Evolutionary conservation across 2,888 invertebrate genomes (phyloP).

Genomic region (Cataglyphis livida): DNA sequence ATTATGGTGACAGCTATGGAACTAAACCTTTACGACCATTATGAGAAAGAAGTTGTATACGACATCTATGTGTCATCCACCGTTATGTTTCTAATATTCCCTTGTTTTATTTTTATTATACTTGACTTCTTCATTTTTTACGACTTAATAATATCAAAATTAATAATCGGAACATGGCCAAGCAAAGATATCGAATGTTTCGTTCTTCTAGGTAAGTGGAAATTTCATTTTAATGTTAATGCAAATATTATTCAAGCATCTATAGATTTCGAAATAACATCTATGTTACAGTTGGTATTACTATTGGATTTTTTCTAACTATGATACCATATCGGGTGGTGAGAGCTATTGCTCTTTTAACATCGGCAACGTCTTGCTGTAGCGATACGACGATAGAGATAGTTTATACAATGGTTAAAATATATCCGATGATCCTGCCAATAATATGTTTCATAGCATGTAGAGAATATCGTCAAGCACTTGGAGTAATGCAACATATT

Average conservation of each 20-base stretch:
- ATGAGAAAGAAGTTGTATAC: conserved; percentile 56
- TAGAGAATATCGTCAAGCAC: conserved; percentile 58
- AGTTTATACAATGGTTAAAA: conserved; percentile 75
- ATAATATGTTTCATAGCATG: conserved; percentile 72
- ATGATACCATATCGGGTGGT: conserved; percentile 78
- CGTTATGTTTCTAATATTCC: conserved; percentile 73
- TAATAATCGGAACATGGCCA: conserved; percentile 58
- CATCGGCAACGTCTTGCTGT: conserved; percentile 66
- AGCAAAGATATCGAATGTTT: conserved; percentile 38
- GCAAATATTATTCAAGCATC: background rate
- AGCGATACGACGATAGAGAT: conserved; percentile 67
- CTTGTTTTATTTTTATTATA: conserved; percentile 70
- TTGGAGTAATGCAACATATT: conserved; percentile 34
- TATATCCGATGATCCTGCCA: conserved; percentile 73
- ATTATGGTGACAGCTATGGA: conserved; percentile 75
- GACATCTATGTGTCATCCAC: conserved; percentile 76
- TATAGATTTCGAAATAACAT: background rate
- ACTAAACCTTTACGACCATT: conserved; percentile 75
- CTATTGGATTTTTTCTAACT: conserved; percentile 73
- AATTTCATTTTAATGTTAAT: background rate
- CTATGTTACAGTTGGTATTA: conserved; percentile 70
- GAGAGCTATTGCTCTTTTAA: conserved; percentile 72
- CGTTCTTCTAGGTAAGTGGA: conserved; percentile 50
- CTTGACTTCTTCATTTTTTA: conserved; percentile 72
- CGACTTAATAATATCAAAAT: conserved; percentile 52